Conservation (phyloP, 2,797 vertebrate genomes). For the Trachops cirrhosus region DNA sequence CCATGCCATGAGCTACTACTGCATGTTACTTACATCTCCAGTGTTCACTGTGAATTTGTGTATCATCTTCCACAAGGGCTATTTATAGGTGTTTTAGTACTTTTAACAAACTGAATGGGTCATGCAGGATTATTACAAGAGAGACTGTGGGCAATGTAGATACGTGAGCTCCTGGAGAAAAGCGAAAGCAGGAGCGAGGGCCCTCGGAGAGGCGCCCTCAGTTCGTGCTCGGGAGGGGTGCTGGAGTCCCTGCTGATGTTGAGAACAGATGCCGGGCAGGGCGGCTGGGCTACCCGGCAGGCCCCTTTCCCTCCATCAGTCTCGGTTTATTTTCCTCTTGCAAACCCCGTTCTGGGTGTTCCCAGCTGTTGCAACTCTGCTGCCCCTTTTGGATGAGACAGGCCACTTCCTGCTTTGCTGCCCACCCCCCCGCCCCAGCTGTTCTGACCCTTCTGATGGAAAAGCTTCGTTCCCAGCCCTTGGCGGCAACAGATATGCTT, state of each 20-base stretch:
- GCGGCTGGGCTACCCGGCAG: not conserved
- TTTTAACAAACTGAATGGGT: conserved; percentile 22
- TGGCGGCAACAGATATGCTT: not conserved
- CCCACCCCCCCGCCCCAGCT: not conserved
- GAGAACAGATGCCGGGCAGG: fast-evolving
- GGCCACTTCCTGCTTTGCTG: not conserved
- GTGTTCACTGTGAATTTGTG: not conserved
- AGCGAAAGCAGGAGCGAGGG: not conserved
- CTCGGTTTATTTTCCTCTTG: not conserved
- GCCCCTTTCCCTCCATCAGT: not conserved
- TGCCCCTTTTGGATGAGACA: not conserved
- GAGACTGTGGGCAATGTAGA: not conserved
- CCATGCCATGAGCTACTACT: not conserved
- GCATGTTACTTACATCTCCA: not conserved
- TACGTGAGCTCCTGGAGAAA: not conserved
- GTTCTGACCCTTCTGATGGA: not conserved
- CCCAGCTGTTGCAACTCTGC: not conserved
- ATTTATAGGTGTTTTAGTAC: not conserved
- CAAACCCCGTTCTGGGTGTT: not conserved
- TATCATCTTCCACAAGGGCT: not conserved
- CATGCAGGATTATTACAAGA: conserved; percentile 17
- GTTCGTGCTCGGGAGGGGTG: not conserved
- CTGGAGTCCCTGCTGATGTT: not conserved
- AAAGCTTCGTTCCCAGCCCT: not conserved
- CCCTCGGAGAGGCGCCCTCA: fast-evolving